A percentile compares a stretch with the other conserved stretches of the same genome.
Evolutionary conservation across 2,797 vertebrate species (phyloP).

Genomic region (Parauchenoglanis punctatus): DNA sequence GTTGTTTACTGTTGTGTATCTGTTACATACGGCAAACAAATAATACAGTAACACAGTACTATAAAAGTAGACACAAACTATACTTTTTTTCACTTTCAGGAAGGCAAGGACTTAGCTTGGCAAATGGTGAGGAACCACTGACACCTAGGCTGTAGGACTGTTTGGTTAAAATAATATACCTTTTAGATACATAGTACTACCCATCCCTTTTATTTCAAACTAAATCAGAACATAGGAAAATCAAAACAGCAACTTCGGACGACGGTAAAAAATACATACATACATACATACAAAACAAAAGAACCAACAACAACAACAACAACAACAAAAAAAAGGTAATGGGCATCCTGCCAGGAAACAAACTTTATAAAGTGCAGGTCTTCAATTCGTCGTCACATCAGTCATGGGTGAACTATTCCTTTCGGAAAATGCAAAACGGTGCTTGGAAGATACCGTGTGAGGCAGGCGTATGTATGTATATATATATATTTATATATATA

Average conservation of each 20-base stretch:
- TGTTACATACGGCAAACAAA: conserved; percentile 69
- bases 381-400: conserved; percentile 55
- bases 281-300: conserved; percentile 35
- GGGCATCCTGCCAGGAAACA: conserved; percentile 60
- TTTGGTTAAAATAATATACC: conserved; percentile 61
- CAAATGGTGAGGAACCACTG: conserved; percentile 64
- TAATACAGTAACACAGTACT: conserved; percentile 68
- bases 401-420: conserved; percentile 56
- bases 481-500: neutral
- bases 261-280: conserved; percentile 54
- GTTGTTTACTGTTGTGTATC: conserved; percentile 68
- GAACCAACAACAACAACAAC: neutral
- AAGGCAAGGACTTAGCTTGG: conserved; percentile 62
- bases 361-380: conserved; percentile 69
- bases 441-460: conserved; percentile 63
- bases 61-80: conserved; percentile 71
- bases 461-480: conserved; percentile 49
- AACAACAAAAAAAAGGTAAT: conserved; percentile 52
- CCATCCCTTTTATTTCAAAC: conserved; percentile 64
- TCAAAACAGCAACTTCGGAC: conserved; percentile 62
- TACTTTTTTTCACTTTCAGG: conserved; percentile 62
- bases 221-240: conserved; percentile 61
- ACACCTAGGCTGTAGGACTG: conserved; percentile 62
- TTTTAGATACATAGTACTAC: conserved; percentile 59
- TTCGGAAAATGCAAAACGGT: conserved; percentile 54